These are phyloP conservation scores for Plumapathes pennacea DNA, from an alignment of 92 coral and sea anemone genomes.

Conservation along the genomic window DNA sequence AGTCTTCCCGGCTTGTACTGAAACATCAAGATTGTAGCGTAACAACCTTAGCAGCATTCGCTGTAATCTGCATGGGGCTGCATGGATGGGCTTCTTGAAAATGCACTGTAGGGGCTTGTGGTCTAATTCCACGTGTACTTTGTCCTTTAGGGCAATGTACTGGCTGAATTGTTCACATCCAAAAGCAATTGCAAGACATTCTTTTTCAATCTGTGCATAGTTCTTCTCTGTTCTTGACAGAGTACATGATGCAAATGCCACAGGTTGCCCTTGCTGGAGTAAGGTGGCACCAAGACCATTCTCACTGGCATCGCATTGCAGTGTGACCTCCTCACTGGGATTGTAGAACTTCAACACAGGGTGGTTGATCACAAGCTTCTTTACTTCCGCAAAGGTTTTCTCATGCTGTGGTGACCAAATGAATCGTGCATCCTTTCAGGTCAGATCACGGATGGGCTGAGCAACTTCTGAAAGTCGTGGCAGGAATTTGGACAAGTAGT, in stretches of 20 bases:
- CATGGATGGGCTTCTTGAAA: conserved; percentile 9
- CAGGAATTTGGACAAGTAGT: conserved; percentile 37
- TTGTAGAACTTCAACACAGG: conserved; percentile 36
- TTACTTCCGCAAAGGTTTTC: conserved; percentile 25
- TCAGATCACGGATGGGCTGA: conserved; percentile 36
- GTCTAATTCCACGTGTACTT: conserved; percentile 14
- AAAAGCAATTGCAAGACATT: conserved; percentile 4
- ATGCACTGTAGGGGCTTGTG: conserved; percentile 19
- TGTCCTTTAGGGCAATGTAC: conserved; percentile 22
- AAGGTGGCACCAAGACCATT: conserved; percentile 15
- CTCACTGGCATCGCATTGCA: conserved; percentile 32
- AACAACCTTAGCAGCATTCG: conserved; percentile 30
- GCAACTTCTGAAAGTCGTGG: conserved; percentile 41
- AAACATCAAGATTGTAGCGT: conserved; percentile 23
- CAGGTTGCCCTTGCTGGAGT: conserved; percentile 27
- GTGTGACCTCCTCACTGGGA: conserved; percentile 29
- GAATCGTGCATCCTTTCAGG: conserved; percentile 12
- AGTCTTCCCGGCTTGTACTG: conserved; percentile 36
- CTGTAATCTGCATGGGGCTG: conserved; percentile 15
- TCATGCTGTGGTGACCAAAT: conserved; percentile 45
- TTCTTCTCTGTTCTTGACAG: conserved; percentile 11
- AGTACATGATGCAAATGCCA: conserved; percentile 11
- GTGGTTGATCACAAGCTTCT: conserved; percentile 34
- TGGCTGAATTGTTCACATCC: conserved; percentile 15
- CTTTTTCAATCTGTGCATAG: conserved; percentile 5